These are phyloP conservation scores for Colossoma macropomum DNA, from an alignment of 2,113 vertebrate genomes.

Conservation along the genomic window DNA sequence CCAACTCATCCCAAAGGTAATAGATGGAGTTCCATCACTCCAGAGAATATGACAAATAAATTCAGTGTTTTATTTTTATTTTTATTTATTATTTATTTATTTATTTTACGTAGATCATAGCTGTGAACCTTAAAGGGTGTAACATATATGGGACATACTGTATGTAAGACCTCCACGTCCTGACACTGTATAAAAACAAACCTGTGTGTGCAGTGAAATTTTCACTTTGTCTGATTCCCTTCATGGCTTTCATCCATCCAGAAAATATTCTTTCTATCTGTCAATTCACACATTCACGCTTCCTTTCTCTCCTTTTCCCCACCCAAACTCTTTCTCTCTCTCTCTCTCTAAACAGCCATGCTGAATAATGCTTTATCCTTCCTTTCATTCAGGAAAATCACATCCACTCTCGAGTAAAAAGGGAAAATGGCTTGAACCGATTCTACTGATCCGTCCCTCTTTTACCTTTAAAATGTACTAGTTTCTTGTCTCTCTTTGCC, in stretches of 20 bases:
- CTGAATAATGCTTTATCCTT: slow-evolving; percentile 32
- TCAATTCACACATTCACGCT: background rate
- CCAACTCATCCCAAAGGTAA: too few species aligned
- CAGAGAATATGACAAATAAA: too few species aligned
- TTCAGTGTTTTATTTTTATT: too few species aligned
- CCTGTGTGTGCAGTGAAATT: background rate
- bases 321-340: background rate
- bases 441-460: background rate
- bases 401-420: background rate
- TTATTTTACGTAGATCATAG: too few species aligned
- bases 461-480: background rate
- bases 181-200: too few species aligned
- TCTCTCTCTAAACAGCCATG: background rate
- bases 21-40: too few species aligned
- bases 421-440: background rate
- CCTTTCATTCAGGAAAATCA: slow-evolving; percentile 22
- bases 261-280: background rate
- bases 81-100: too few species aligned
- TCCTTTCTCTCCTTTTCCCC: background rate
- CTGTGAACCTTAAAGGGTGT: too few species aligned
- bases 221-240: slow-evolving; percentile 31
- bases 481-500: background rate
- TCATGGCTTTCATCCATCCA: slow-evolving; percentile 17
- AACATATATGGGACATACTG: too few species aligned
- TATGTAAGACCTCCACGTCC: too few species aligned